phyloP scores from a whole-genome alignment of 2,113 vertebrate species.

The Alethe diademata region DNA sequence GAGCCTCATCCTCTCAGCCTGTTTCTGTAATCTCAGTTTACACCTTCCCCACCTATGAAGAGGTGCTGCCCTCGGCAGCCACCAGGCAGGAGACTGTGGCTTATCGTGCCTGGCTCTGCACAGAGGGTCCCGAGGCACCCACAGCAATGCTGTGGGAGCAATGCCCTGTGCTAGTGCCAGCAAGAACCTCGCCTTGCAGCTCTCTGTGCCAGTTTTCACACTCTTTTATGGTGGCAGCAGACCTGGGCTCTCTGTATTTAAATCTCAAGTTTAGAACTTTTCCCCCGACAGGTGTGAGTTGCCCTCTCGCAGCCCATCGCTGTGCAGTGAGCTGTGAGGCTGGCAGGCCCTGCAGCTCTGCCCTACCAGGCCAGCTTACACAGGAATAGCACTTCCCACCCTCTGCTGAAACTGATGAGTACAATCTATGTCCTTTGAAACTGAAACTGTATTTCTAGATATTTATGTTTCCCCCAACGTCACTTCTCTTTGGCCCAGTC shows the following conservation, averaged over 20 bases:
- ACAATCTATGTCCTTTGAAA: neutral
- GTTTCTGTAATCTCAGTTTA: neutral
- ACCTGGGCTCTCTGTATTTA: neutral
- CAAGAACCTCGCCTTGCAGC: neutral
- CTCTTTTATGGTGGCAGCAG: neutral
- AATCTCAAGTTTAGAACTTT: neutral
- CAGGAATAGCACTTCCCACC: neutral
- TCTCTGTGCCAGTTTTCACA: neutral
- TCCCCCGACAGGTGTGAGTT: accelerated
- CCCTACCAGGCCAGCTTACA: accelerated
- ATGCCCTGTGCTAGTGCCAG: neutral
- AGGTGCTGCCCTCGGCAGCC: accelerated
- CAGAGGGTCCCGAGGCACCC: neutral
- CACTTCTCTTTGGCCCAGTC: neutral
- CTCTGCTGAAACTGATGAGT: neutral
- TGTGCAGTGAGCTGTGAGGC: neutral
- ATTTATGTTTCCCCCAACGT: neutral
- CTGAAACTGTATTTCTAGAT: neutral
- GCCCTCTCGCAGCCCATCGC: accelerated
- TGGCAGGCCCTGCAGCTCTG: neutral
- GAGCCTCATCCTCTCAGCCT: neutral
- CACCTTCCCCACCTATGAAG: neutral
- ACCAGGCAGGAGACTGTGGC: accelerated
- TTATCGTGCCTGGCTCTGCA: neutral
- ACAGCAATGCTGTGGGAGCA: neutral